Conservation (phyloP, 2,113 vertebrate genomes). For the Trochalopteron elliotii region DNA sequence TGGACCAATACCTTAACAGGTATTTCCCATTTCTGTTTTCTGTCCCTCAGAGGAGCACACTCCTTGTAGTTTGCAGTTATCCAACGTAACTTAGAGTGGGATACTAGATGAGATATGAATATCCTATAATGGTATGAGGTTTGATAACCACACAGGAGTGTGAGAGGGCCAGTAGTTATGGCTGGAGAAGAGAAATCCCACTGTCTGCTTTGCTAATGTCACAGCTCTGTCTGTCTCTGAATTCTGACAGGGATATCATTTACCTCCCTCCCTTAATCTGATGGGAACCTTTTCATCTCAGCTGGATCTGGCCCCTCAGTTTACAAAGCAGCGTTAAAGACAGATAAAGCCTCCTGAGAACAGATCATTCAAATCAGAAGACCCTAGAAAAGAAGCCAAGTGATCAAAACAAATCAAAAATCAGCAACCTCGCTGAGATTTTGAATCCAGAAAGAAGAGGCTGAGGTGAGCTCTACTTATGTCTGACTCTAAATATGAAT, state of each 20-base stretch:
- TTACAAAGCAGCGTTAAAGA: constrained; percentile 35
- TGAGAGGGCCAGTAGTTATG: not conserved
- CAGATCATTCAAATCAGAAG: constrained; percentile 2
- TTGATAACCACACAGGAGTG: constrained; percentile 16
- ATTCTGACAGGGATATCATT: not conserved
- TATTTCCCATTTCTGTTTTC: not conserved
- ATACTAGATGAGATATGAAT: not conserved
- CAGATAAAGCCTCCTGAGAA: constrained; percentile 44
- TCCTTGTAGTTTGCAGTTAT: not conserved
- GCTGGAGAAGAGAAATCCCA: constrained; percentile 23
- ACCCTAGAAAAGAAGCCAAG: not conserved
- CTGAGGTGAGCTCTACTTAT: not conserved
- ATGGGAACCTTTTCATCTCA: constrained; percentile 62
- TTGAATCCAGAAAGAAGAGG: not conserved
- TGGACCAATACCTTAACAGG: not conserved
- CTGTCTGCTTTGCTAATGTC: constrained; percentile 60
- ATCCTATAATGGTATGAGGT: not conserved
- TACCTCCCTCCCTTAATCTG: constrained; percentile 46
- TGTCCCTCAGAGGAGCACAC: not conserved
- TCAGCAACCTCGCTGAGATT: not conserved
- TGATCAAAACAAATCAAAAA: not conserved
- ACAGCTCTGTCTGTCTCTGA: constrained; percentile 24
- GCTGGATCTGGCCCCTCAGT: constrained; percentile 34
- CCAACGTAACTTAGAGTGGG: not conserved
- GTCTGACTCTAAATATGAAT: not conserved